Base-by-base conservation (phyloP, 2,113 vertebrate species). In the Aramus guarauna region DNA sequence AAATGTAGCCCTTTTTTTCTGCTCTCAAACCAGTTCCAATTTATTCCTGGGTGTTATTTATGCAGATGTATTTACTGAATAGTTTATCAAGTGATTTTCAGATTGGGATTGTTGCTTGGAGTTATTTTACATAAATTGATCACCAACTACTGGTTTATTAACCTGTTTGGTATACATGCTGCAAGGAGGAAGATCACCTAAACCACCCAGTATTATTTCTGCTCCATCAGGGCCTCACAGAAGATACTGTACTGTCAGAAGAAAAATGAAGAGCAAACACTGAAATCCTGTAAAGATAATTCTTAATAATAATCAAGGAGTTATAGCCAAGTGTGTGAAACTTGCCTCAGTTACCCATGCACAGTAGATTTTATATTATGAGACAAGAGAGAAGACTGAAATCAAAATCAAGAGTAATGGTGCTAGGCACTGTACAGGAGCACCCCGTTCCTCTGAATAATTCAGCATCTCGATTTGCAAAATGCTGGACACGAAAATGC, bases 11-110 rank as follows among this genome's bases (percentile, higher is more conserved):
- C 14, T 94, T 53, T 30, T 89, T 78, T 93, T 73, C 67, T 68
- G 52, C 50, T 88, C 77, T 68, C 58, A 83, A 91, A 85, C 50
- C 13, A 45, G 67, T 50, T 84, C 92, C 41, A 60, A 36, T 94
- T 91, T 92, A 91, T 91, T 91, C 53, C 55, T 37, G 11, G 41
- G 60, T 82, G 62, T 72, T 95, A 72, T 89, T 91, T 95, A 94
- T 90, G 90, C 45, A 91, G 66, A 88, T 79, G 66, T 29, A 92
- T 91, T 96, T 92, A 83, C 39, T 66, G 92, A 96, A 91, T 41
- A 85, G 94, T 88, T 96, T 95, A 95, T 87, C 76, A 92, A 92
- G 67, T 88, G 45, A 94, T 96, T 94, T 94, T 87, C 79, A 75
- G 48, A 81, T 83, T 71, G 72, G 22, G 26, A 53, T 92, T 86